Evolutionary conservation across 2,888 invertebrate genomes (phyloP), one percentile per base, ranked within the genome.

Genomic region (Tachina grossa): DNA sequence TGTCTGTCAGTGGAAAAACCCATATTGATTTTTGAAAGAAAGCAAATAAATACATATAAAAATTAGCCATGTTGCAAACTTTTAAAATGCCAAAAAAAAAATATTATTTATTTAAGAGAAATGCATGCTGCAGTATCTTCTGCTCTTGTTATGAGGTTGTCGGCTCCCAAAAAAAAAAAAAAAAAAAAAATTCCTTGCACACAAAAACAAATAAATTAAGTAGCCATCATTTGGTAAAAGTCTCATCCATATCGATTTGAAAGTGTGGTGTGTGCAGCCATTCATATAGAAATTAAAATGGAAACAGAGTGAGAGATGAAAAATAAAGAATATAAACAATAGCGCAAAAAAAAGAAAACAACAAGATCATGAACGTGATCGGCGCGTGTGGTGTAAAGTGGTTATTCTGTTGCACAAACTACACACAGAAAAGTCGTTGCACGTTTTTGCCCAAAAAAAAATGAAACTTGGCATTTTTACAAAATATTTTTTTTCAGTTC

Each of bases 351-450:
- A 47, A 57, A 8, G 9, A 47, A 13, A 57, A 57, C 31, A 74
- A 55, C 72, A 74, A 39, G 72, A 78, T 77, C 63, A 57, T 57
- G 76, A 85, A 57, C 63, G 82, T 65, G 85, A 85, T 74, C 82
- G 85, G 85, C 82, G 85, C 83, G 83, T 83, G 83, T 83, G 65
- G 71, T 72, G 71, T 72, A 77, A 83, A 83, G 83, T 83, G 83
- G 83, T 77, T 83, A 72, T 68, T 49, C 41, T 66, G 11, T 47
- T 47, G 66, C 57, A 57, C 14, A 53, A 51, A 66, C 6, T 31
- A 31, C 11, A 43, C 22, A 72, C 49, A 14, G 16, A 65, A 59
- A 45, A 53, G 45, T 45, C 16, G 53, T 49, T 59, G 80, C 80
- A 80, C 80, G 84, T 84, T 80, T 68, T 72, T 51, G 63, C 3